These are phyloP conservation scores for Panagrolaimus sp. DNA, from an alignment of 1,140 invertebrate genomes.

Conservation along the genomic window DNA sequence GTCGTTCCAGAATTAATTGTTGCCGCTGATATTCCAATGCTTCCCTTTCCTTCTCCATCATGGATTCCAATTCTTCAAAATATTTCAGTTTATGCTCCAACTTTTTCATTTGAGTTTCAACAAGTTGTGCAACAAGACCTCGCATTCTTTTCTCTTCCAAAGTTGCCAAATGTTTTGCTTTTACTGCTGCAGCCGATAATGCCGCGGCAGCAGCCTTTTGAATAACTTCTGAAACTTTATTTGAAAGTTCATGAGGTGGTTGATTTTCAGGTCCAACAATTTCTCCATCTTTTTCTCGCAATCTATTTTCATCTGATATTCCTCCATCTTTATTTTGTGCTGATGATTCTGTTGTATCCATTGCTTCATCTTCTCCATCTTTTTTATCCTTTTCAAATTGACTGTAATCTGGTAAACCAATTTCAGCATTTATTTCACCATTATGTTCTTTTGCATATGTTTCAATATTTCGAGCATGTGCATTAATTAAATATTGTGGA, in stretches of 20 bases:
- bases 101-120: constrained; percentile 92
- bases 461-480: constrained; percentile 87
- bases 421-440: constrained; percentile 73
- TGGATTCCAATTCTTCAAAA: constrained; percentile 96
- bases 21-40: constrained; percentile 91
- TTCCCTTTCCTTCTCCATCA: constrained; percentile 95
- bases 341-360: constrained; percentile 31
- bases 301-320: not conserved
- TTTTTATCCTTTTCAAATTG: constrained; percentile 62
- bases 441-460: constrained; percentile 68
- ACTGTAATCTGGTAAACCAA: constrained; percentile 69
- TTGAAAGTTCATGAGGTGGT: constrained; percentile 50
- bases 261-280: constrained; percentile 1
- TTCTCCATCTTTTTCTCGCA: constrained; percentile 24
- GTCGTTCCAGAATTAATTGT: constrained; percentile 90
- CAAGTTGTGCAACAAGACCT: constrained; percentile 86
- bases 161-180: constrained; percentile 94
- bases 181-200: constrained; percentile 89
- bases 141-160: constrained; percentile 98
- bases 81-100: constrained; percentile 94
- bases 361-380: constrained; percentile 46
- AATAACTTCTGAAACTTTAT: constrained; percentile 69
- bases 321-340: too few relatives aligned
- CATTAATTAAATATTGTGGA: constrained; percentile 84
- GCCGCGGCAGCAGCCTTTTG: constrained; percentile 92